Evolutionary conservation across 2,797 vertebrate species (phyloP).

Genomic region (Falco columbarius): DNA sequence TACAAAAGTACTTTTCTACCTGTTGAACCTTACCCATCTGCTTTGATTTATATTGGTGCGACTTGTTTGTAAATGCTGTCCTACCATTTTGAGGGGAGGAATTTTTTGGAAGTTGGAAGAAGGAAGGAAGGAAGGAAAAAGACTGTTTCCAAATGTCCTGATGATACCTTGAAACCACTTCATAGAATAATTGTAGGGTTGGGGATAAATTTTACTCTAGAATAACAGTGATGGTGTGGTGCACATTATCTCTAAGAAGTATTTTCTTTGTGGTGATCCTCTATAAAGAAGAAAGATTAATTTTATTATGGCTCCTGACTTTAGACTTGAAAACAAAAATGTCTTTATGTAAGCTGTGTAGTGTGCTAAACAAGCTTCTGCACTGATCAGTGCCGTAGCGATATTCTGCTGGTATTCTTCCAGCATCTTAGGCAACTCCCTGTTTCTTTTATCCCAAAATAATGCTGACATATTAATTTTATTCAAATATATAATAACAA

Average conservation of each 20-base stretch:
- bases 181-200: neutral
- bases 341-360: neutral
- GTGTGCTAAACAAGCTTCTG: neutral
- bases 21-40: neutral
- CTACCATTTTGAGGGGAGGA: neutral
- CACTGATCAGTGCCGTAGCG: neutral
- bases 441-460: neutral
- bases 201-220: neutral
- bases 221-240: neutral
- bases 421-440: neutral
- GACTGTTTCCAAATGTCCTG: neutral
- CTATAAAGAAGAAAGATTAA: neutral
- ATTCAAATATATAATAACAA: neutral
- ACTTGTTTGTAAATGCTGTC: neutral
- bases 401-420: neutral
- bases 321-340: neutral
- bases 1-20: neutral
- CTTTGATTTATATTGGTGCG: neutral
- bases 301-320: neutral
- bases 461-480: neutral
- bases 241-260: neutral
- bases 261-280: neutral
- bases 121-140: neutral
- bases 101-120: neutral
- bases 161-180: neutral